Percentiles rank a stretch among this genome's conserved stretches.
Conservation (phyloP, 2,888 invertebrate species). For the Tenthredo livida region DNA sequence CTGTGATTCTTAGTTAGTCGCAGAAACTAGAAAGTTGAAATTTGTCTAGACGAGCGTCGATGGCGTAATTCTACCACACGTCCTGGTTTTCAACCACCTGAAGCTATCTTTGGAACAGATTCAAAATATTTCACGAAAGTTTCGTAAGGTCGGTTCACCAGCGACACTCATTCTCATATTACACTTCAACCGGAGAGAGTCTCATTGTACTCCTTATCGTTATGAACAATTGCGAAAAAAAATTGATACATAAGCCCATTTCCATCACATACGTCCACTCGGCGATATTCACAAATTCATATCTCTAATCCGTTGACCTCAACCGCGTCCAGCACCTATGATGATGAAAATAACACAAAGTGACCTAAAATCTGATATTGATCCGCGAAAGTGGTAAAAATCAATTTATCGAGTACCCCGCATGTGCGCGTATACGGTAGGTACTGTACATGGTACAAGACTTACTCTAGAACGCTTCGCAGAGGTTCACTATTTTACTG, state of each 20-base stretch:
- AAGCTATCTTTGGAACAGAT: constrained; percentile 38
- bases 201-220: no score
- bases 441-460: background rate
- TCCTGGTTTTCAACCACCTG: constrained; percentile 38
- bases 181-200: background rate
- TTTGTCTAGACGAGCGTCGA: constrained; percentile 43
- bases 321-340: background rate
- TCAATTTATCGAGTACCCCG: constrained; percentile 29
- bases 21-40: constrained; percentile 48
- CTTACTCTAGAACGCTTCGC: background rate
- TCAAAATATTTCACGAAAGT: constrained; percentile 35
- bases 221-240: background rate
- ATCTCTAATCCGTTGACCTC: background rate
- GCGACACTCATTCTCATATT: constrained; percentile 16
- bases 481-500: background rate
- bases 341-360: background rate
- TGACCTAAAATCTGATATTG: constrained; percentile 14
- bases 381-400: constrained; percentile 22
- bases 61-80: constrained; percentile 48
- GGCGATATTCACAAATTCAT: background rate
- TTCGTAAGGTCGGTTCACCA: background rate
- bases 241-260: background rate
- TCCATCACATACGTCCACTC: no score
- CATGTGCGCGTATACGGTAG: background rate
- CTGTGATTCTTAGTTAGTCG: background rate